Evolutionary conservation across 2,113 vertebrate genomes (phyloP).

Genomic region (Erinaceus europaeus): DNA sequence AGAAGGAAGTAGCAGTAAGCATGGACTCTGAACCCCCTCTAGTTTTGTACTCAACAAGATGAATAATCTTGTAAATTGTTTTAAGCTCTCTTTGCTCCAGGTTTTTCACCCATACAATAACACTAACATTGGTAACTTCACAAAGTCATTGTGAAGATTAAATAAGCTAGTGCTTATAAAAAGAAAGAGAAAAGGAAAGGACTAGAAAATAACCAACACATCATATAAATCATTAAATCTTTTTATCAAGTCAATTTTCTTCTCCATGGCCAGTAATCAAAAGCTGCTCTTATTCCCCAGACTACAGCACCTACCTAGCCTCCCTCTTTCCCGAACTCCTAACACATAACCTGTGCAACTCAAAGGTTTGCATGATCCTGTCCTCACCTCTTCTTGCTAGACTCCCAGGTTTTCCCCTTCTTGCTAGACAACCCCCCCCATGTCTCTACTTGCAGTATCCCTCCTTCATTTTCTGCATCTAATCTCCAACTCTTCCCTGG

Average conservation of each 20-base stretch:
- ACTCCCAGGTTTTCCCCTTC: not conserved
- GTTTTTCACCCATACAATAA: not conserved
- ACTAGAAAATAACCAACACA: too few relatives aligned
- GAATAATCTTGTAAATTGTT: not conserved
- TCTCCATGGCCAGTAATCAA: not conserved
- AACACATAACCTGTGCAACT: too few relatives aligned
- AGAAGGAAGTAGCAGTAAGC: not conserved
- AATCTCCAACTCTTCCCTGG: not conserved
- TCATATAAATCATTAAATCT: not conserved
- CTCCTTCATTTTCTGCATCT: not conserved
- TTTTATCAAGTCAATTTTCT: not conserved
- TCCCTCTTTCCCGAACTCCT: too few relatives aligned
- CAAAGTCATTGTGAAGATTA: not conserved
- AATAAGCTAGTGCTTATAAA: not conserved
- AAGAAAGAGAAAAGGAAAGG: too few relatives aligned
- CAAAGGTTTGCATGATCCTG: not conserved
- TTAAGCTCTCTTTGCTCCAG: not conserved
- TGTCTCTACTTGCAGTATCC: not conserved
- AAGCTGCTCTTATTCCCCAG: not conserved
- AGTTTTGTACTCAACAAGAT: not conserved
- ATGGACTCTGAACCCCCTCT: not conserved
- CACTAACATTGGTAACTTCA: not conserved
- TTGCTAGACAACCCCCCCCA: not conserved
- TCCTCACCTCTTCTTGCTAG: not conserved
- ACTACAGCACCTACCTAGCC: too few relatives aligned